These are phyloP conservation scores for Pseudochaenichthys georgianus DNA, from an alignment of 2,797 vertebrate genomes.

Conservation along the genomic window DNA sequence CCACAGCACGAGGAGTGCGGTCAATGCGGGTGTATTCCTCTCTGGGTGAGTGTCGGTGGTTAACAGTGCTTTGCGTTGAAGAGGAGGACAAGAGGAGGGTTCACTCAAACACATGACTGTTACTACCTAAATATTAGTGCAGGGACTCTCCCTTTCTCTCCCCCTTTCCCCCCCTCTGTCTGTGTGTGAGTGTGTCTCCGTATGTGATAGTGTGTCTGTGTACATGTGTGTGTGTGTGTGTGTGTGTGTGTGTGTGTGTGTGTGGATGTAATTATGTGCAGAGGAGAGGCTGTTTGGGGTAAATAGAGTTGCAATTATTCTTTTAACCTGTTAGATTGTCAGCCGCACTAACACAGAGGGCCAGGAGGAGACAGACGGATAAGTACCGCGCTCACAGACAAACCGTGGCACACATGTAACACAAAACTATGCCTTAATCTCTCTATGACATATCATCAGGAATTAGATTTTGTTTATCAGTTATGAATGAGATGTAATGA, in stretches of 20 bases:
- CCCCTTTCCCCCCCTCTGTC: slow-evolving; percentile 34
- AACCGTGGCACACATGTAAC: slow-evolving; percentile 46
- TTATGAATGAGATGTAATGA: slow-evolving; percentile 25
- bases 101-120: slow-evolving; percentile 80
- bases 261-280: slow-evolving; percentile 75
- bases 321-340: slow-evolving; percentile 84
- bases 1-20: slow-evolving; percentile 56
- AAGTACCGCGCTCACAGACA: slow-evolving; percentile 53
- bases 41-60: slow-evolving; percentile 75
- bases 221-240: too few species aligned
- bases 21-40: slow-evolving; percentile 74
- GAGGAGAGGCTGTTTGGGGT: slow-evolving; percentile 82
- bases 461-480: slow-evolving; percentile 36
- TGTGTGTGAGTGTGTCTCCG: slow-evolving; percentile 32
- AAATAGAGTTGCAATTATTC: slow-evolving; percentile 85
- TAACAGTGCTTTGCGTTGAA: slow-evolving; percentile 80
- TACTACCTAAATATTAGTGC: slow-evolving; percentile 83
- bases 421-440: slow-evolving; percentile 26
- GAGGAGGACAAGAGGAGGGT: slow-evolving; percentile 84
- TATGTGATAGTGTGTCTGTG: slow-evolving; percentile 50
- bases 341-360: slow-evolving; percentile 60
- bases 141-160: slow-evolving; percentile 66
- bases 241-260: slow-evolving; percentile 4
- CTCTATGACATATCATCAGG: slow-evolving; percentile 36
- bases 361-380: slow-evolving; percentile 51